Percentiles rank a stretch among this genome's conserved stretches.
Evolutionary conservation across 1,140 invertebrate species (phyloP).

Genomic region (Doryteuthis pealeii): DNA sequence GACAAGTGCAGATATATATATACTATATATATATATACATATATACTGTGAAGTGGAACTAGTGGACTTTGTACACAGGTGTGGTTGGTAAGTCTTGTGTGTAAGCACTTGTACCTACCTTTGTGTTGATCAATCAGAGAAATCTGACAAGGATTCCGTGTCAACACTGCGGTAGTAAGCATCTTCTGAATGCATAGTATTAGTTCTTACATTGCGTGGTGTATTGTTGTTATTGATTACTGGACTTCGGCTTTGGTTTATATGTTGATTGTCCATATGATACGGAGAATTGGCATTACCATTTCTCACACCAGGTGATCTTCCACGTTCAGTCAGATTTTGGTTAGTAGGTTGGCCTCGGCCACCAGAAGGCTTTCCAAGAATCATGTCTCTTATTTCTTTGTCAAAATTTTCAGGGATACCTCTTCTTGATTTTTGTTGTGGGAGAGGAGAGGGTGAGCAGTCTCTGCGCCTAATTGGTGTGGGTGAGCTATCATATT

Average conservation of each 20-base stretch:
- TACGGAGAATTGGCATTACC: too few relatives aligned
- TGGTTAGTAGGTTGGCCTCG: too few relatives aligned
- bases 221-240: too few relatives aligned
- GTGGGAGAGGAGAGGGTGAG: neutral
- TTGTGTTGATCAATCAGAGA: neutral
- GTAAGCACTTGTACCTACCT: neutral
- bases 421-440: neutral
- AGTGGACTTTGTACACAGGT: neutral
- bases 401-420: neutral
- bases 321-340: too few relatives aligned
- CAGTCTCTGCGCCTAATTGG: neutral
- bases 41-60: neutral
- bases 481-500: too few relatives aligned
- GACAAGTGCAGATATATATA: too few relatives aligned
- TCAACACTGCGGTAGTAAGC: slow-evolving; percentile 1
- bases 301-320: too few relatives aligned
- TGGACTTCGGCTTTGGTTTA: too few relatives aligned
- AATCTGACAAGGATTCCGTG: neutral
- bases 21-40: too few relatives aligned
- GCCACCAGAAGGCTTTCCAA: neutral
- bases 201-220: neutral
- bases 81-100: neutral
- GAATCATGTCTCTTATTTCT: slow-evolving; percentile 4
- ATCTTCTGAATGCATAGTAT: neutral
- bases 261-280: too few relatives aligned